These are phyloP conservation scores for Zenarchopterus dispar DNA, from an alignment of 2,797 vertebrate genomes.

Conservation along the genomic window DNA sequence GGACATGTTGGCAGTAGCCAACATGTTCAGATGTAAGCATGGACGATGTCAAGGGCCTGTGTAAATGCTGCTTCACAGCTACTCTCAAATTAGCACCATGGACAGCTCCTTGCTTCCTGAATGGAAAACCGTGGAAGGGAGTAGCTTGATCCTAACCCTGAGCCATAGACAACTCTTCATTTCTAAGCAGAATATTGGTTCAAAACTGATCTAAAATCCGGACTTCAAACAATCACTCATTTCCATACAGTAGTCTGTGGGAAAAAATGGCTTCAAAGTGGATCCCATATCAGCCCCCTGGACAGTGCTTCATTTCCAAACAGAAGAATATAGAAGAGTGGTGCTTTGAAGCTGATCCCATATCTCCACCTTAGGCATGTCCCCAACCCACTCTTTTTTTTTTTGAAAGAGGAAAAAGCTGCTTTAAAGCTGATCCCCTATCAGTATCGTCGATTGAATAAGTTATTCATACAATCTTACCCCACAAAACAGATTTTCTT, in stretches of 20 bases:
- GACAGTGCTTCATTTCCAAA: slow-evolving; percentile 25
- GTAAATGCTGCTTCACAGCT: too few relatives aligned
- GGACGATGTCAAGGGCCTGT: too few relatives aligned
- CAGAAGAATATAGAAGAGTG: slow-evolving; percentile 14
- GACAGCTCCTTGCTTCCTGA: slow-evolving; percentile 2
- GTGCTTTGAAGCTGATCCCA: slow-evolving; percentile 25
- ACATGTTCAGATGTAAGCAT: too few relatives aligned
- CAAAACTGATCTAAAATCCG: slow-evolving; percentile 6
- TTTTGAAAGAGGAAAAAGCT: slow-evolving; percentile 11
- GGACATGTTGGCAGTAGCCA: too few relatives aligned
- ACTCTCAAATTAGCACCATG: neutral
- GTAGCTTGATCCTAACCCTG: slow-evolving; percentile 13
- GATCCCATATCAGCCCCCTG: slow-evolving; percentile 18
- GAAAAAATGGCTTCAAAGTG: slow-evolving; percentile 20
- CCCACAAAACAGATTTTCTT: slow-evolving; percentile 35
- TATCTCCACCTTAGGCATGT: slow-evolving; percentile 36
- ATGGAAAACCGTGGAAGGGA: neutral
- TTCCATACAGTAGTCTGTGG: slow-evolving; percentile 2
- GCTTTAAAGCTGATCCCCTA: slow-evolving; percentile 32
- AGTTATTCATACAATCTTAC: slow-evolving; percentile 22
- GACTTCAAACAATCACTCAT: slow-evolving; percentile 26
- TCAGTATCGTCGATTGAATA: slow-evolving; percentile 23
- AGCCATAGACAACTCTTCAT: neutral
- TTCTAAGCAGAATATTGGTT: neutral
- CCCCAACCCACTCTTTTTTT: neutral